Percentiles rank a stretch among this genome's conserved stretches.
phyloP scores from a whole-genome alignment of 2,797 vertebrate genomes.

The Epinephelus coioides region DNA sequence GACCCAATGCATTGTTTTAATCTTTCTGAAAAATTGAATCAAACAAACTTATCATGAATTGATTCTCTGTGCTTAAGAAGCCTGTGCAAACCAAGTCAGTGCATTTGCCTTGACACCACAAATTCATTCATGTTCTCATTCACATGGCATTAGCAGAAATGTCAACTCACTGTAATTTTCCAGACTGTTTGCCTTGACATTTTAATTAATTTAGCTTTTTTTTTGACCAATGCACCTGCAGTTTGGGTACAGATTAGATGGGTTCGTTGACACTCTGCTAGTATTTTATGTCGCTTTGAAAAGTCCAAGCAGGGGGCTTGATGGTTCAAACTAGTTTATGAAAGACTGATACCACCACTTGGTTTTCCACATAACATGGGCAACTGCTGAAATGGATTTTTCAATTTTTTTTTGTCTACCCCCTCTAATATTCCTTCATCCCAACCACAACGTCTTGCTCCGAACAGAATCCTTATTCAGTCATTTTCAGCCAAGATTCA shows the following conservation, averaged over 20 bases:
- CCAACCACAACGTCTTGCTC: slow-evolving; percentile 2
- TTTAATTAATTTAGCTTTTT: slow-evolving; percentile 45
- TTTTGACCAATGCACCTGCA: slow-evolving; percentile 20
- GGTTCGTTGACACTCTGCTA: slow-evolving; percentile 7
- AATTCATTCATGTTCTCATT: slow-evolving; percentile 36
- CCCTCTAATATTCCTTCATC: background rate
- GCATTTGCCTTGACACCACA: slow-evolving; percentile 9
- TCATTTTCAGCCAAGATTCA: slow-evolving; percentile 45
- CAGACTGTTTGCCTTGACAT: slow-evolving; percentile 32
- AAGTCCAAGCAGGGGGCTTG: background rate
- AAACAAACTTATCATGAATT: slow-evolving; percentile 19
- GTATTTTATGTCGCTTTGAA: slow-evolving; percentile 14
- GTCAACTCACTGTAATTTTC: slow-evolving; percentile 31
- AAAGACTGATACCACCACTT: background rate
- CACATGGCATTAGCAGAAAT: slow-evolving; percentile 36
- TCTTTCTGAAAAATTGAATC: slow-evolving; percentile 23
- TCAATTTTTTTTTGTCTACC: background rate
- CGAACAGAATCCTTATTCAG: background rate
- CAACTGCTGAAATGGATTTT: background rate
- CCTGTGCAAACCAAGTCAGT: background rate
- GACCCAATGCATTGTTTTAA: background rate
- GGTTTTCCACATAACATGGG: background rate
- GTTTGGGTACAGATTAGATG: slow-evolving; percentile 12
- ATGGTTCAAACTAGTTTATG: slow-evolving; percentile 1
- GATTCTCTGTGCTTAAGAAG: slow-evolving; percentile 10